Conservation (phyloP, 2,888 invertebrate species). For the Oscheius myriophilus region DNA sequence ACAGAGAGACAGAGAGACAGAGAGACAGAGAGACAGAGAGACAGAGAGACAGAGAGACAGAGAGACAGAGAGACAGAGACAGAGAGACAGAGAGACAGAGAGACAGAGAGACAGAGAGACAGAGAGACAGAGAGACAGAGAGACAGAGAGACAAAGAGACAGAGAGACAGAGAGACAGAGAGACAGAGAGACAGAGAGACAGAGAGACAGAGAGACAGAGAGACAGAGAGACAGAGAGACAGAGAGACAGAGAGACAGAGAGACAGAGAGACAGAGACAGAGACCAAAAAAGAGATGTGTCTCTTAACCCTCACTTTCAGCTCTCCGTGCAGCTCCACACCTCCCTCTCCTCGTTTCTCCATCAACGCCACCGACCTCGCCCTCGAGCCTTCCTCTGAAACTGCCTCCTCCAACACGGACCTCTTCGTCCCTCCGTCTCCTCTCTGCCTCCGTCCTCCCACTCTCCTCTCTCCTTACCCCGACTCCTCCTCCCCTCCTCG, state of each 20-base stretch:
- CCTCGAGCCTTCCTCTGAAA: conserved; percentile 39
- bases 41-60: too few species aligned
- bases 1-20: too few species aligned
- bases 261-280: neutral
- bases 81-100: too few species aligned
- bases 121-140: too few species aligned
- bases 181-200: too few species aligned
- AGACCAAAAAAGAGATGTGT: neutral
- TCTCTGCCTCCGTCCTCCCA: conserved; percentile 48
- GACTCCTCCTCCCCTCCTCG: conserved; percentile 61
- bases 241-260: neutral
- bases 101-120: neutral
- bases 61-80: too few species aligned
- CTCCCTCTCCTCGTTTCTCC: conserved; percentile 41
- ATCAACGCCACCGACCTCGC: conserved; percentile 49
- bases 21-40: too few species aligned
- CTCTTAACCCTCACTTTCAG: conserved; percentile 28
- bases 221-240: neutral
- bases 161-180: too few species aligned
- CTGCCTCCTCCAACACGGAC: conserved; percentile 38
- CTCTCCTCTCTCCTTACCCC: conserved; percentile 50
- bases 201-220: too few species aligned
- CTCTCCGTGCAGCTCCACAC: conserved; percentile 48
- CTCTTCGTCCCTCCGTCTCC: conserved; percentile 39
- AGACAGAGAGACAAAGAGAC: too few species aligned